A percentile compares a stretch with the other conserved stretches of the same genome.
Evolutionary conservation across 1,140 invertebrate genomes (phyloP).

Genomic region (Philopotamus ludificatus): DNA sequence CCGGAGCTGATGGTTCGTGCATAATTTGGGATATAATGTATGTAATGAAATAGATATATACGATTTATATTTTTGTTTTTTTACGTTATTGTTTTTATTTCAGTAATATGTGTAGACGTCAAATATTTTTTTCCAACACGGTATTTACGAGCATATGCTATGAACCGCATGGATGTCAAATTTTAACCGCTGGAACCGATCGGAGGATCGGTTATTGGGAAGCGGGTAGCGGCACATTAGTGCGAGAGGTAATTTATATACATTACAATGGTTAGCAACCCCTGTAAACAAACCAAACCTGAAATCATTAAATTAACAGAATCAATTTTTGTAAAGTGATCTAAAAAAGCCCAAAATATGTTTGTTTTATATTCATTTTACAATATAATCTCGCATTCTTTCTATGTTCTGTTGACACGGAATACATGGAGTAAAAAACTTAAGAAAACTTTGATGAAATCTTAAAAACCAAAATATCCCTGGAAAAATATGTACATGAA

Average conservation of each 20-base stretch:
- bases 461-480: too few relatives aligned
- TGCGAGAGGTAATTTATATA: conserved; percentile 60
- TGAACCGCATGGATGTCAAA: conserved; percentile 75
- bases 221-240: conserved; percentile 70
- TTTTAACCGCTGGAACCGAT: conserved; percentile 85
- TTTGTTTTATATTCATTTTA: too few relatives aligned
- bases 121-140: conserved; percentile 85
- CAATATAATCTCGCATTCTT: too few relatives aligned
- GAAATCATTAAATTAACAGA: too few relatives aligned
- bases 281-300: too few relatives aligned
- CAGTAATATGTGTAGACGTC: conserved; percentile 61
- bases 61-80: neutral
- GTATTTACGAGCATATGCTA: conserved; percentile 81
- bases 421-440: too few relatives aligned
- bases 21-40: conserved; percentile 86
- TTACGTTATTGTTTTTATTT: conserved; percentile 9
- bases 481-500: too few relatives aligned
- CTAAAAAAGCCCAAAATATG: too few relatives aligned
- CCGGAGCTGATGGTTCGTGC: conserved; percentile 85
- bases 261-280: too few relatives aligned
- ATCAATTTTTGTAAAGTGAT: too few relatives aligned
- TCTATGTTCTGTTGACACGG: too few relatives aligned
- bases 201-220: conserved; percentile 89
- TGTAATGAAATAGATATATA: conserved; percentile 35
- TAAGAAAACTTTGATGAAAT: too few relatives aligned